phyloP scores from a whole-genome alignment of 2,888 invertebrate species.

The Cataglyphis altisquamis region DNA sequence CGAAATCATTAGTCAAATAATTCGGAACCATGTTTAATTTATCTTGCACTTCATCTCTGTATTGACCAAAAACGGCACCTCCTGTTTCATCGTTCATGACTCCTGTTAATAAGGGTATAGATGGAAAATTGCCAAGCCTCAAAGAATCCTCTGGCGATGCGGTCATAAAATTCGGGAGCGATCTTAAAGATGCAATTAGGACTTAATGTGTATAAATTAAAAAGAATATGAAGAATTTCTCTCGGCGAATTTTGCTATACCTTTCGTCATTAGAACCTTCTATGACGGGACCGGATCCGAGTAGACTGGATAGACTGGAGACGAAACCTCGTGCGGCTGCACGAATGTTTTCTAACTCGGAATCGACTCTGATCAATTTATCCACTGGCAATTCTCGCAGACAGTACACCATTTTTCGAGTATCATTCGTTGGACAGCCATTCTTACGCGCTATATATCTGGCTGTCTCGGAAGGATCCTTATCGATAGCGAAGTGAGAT shows the following conservation, averaged over 20 bases:
- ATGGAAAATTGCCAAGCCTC: conserved; percentile 87
- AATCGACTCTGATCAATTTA: conserved; percentile 87
- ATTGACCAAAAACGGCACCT: conserved; percentile 88
- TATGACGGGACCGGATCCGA: conserved; percentile 90
- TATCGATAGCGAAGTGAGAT: conserved; percentile 91
- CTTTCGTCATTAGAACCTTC: conserved; percentile 89
- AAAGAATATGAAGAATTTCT: not conserved
- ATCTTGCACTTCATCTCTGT: conserved; percentile 83
- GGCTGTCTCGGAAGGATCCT: conserved; percentile 89
- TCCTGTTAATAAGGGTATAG: conserved; percentile 91
- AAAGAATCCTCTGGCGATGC: conserved; percentile 89
- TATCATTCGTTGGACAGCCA: conserved; percentile 88
- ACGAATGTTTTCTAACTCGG: conserved; percentile 88
- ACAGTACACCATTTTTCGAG: conserved; percentile 90
- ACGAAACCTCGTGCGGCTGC: conserved; percentile 89
- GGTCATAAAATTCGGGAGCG: conserved; percentile 90
- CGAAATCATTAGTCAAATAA: conserved; percentile 85
- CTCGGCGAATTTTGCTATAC: conserved; percentile 51
- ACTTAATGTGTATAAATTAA: not conserved
- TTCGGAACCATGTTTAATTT: conserved; percentile 85
- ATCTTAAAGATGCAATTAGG: conserved; percentile 85
- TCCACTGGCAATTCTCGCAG: conserved; percentile 87
- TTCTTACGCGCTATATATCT: conserved; percentile 89
- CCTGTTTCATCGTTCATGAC: conserved; percentile 92
- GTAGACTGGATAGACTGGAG: conserved; percentile 89